Evolutionary conservation across 2,113 vertebrate species (phyloP).

Genomic region (Brachirus orientalis): DNA sequence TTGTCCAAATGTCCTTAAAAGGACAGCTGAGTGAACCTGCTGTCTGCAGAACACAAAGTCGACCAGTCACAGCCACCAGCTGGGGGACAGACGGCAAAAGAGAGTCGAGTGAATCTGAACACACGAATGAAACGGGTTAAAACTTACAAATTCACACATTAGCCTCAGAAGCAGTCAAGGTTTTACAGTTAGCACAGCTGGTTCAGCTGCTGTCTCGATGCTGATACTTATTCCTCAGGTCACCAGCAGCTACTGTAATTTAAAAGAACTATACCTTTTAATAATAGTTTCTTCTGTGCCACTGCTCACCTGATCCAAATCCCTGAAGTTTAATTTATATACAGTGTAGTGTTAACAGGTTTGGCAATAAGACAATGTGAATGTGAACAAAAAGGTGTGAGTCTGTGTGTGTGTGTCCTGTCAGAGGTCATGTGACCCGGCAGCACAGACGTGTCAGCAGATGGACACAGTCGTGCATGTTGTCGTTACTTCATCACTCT

Average conservation of each 20-base stretch:
- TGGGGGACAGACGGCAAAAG: not conserved
- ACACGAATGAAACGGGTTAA: not conserved
- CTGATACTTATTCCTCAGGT: not conserved
- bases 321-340: not conserved
- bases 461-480: constrained; percentile 63
- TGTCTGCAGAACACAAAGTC: constrained; percentile 54
- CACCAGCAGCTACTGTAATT: constrained; percentile 9
- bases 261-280: not conserved
- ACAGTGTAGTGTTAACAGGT: constrained; percentile 8
- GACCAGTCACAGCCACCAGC: constrained; percentile 52
- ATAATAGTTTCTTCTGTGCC: not conserved
- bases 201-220: constrained; percentile 11
- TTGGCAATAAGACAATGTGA: constrained; percentile 6
- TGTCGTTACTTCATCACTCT: constrained; percentile 62
- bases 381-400: not conserved
- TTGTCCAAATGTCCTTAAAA: too few relatives aligned
- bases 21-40: too few relatives aligned
- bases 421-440: constrained; percentile 53
- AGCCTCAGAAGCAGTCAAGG: not conserved
- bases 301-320: constrained; percentile 1
- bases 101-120: too few relatives aligned
- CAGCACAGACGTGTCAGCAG: constrained; percentile 40
- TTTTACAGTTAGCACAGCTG: not conserved
- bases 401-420: constrained; percentile 24
- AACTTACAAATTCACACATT: not conserved